These are phyloP conservation scores for Xylota segnis DNA, from an alignment of 2,888 invertebrate species.

Conservation along the genomic window DNA sequence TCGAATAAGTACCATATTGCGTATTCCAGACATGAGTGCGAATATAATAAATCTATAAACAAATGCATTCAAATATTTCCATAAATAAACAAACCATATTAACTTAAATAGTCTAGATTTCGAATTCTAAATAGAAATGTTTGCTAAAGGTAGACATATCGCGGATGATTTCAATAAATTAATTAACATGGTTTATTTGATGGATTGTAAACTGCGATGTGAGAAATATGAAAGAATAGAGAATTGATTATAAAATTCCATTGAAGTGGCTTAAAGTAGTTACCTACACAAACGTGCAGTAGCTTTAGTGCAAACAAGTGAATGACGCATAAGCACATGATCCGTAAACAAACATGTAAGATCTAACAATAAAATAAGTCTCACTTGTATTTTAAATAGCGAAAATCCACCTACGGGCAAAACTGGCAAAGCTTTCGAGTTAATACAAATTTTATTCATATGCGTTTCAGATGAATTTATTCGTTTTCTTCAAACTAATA, in stretches of 20 bases:
- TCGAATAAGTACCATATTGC: too few relatives aligned
- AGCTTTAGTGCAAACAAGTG: background rate
- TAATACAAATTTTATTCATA: background rate
- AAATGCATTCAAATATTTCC: background rate
- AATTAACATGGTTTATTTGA: background rate
- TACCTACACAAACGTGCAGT: background rate
- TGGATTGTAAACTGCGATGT: background rate
- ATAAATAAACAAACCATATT: background rate
- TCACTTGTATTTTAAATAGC: background rate
- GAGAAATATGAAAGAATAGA: background rate
- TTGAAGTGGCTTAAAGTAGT: background rate
- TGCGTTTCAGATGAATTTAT: too few relatives aligned
- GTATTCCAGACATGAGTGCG: too few relatives aligned
- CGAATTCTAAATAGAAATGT: background rate
- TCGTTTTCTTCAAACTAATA: too few relatives aligned
- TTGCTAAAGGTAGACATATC: constrained; percentile 2
- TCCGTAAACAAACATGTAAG: background rate
- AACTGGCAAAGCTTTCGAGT: background rate
- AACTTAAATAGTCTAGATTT: background rate
- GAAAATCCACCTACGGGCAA: background rate
- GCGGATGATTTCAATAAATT: constrained; percentile 1
- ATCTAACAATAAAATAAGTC: background rate
- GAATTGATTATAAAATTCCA: background rate
- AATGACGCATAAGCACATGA: background rate
- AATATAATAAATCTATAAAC: too few relatives aligned